Evolutionary conservation across 2,797 vertebrate genomes (phyloP), one percentile per base, ranked within the genome.

Genomic region (Chiloscyllium punctatum): DNA sequence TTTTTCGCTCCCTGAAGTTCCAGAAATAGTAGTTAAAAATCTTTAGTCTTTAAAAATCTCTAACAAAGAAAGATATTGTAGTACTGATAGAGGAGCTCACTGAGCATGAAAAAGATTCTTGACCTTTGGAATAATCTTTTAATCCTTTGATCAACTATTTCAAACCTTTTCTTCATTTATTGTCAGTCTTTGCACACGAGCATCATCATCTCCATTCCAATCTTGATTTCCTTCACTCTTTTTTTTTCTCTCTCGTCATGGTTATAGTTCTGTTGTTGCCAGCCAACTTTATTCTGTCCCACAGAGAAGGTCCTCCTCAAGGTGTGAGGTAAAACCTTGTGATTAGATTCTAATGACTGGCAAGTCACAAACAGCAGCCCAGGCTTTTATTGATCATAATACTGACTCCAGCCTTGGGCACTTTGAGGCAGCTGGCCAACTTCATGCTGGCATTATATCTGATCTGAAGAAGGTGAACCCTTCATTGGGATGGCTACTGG

Each of bases 91-190:
- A 53, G 48, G 84, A 51, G 5, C 15, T 53, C 23, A 25, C 3
- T 0, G 8, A 53, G 48, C 84, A 48, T 51, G 84, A 87, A 87
- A 48, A 87, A 53, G 9, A 2, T 27, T 51, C 84, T 2, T 87
- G 84, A 87, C 84, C 77, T 87, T 87, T 87, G 84, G 48, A 25
- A 25, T 53, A 82, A 82, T 82, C 77, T 51, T 87, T 48, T 87
- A 87, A 87, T 51, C 84, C 48, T 27, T 48, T 3, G 48, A 87
- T 87, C 21, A 53, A 27, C 84, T 87, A 25, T 51, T 87, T 87
- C 9, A 87, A 87, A 87, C 48, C 48, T 53, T 87, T 87, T 27
- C 48, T 87, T 87, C 48, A 2, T 16, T 82, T 53, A 51, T 53
- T 51, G 84, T 53, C 25, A 53, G 25, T 53, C 25, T 27, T 3